phyloP scores from a whole-genome alignment of 1,140 invertebrate genomes.

The Pemphigus obesinymphae region DNA sequence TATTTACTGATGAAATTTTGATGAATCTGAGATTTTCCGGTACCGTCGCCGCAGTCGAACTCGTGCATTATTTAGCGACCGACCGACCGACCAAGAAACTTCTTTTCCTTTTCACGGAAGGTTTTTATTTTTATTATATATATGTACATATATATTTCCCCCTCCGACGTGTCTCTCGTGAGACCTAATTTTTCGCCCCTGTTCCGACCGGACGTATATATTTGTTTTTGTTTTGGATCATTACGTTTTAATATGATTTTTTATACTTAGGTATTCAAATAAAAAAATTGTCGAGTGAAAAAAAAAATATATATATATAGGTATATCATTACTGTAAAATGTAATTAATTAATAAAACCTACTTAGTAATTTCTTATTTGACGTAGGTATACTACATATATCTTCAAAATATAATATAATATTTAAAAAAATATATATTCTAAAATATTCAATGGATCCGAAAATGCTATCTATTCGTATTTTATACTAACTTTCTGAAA shows the following conservation, averaged over 20 bases:
- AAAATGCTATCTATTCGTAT: too few species aligned
- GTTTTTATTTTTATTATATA: conserved; percentile 38
- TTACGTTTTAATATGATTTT: conserved; percentile 4
- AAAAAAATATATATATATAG: background rate
- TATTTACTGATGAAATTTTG: conserved; percentile 47
- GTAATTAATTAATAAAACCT: too few species aligned
- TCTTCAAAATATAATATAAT: too few species aligned
- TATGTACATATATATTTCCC: too few species aligned
- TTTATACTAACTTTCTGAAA: too few species aligned
- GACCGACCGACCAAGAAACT: conserved; percentile 37
- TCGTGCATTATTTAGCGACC: conserved; percentile 39
- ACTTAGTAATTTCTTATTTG: too few species aligned
- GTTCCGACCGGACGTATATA: background rate
- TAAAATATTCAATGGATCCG: too few species aligned
- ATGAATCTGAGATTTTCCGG: conserved; percentile 46
- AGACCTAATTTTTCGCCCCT: conserved; percentile 21
- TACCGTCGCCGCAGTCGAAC: conserved; percentile 40
- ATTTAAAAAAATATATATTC: too few species aligned
- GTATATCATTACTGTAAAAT: too few species aligned
- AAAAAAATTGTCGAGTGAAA: background rate
- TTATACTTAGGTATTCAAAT: background rate
- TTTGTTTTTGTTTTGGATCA: conserved; percentile 19
- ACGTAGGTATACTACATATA: too few species aligned
- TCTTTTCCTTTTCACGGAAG: conserved; percentile 28
- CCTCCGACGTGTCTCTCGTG: background rate